phyloP scores from a whole-genome alignment of 2,797 vertebrate species.

The Australoheros facetus region DNA sequence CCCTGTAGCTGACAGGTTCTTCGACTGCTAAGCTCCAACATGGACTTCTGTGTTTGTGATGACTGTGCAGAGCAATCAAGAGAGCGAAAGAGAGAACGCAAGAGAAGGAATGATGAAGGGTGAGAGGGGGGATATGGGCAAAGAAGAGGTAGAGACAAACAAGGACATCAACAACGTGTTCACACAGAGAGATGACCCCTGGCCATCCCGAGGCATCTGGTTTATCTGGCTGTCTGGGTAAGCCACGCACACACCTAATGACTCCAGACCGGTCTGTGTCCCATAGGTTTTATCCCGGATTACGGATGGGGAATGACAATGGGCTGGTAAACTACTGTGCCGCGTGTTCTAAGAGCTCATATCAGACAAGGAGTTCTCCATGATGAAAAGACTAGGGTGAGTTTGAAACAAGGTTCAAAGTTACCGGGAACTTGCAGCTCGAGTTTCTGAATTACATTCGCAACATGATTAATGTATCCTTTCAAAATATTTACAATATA shows the following conservation, averaged over 20 bases:
- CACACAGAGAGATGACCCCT: constrained; percentile 82
- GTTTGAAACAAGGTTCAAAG: constrained; percentile 50
- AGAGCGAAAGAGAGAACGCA: constrained; percentile 25
- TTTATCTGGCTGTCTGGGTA: constrained; percentile 81
- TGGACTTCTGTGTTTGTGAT: constrained; percentile 71
- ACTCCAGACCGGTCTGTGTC: constrained; percentile 72
- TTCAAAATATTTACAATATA: constrained; percentile 8
- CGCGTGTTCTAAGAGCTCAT: constrained; percentile 54
- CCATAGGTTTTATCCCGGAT: constrained; percentile 79
- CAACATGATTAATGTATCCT: neutral
- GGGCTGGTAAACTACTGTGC: constrained; percentile 64
- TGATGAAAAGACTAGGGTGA: constrained; percentile 42
- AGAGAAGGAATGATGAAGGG: constrained; percentile 43
- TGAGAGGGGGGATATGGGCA: constrained; percentile 27
- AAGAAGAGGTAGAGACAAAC: constrained; percentile 62
- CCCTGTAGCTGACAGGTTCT: constrained; percentile 77
- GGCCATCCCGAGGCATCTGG: constrained; percentile 83
- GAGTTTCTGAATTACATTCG: constrained; percentile 19
- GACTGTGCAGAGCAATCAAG: constrained; percentile 75
- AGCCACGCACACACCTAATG: constrained; percentile 81
- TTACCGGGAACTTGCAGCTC: constrained; percentile 51
- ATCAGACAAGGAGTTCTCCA: constrained; percentile 56
- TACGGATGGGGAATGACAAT: constrained; percentile 79
- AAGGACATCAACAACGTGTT: constrained; percentile 81
- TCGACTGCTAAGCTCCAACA: constrained; percentile 72